Evolutionary conservation across 2,888 invertebrate species (phyloP).

Genomic region (Frankliniella fusca): DNA sequence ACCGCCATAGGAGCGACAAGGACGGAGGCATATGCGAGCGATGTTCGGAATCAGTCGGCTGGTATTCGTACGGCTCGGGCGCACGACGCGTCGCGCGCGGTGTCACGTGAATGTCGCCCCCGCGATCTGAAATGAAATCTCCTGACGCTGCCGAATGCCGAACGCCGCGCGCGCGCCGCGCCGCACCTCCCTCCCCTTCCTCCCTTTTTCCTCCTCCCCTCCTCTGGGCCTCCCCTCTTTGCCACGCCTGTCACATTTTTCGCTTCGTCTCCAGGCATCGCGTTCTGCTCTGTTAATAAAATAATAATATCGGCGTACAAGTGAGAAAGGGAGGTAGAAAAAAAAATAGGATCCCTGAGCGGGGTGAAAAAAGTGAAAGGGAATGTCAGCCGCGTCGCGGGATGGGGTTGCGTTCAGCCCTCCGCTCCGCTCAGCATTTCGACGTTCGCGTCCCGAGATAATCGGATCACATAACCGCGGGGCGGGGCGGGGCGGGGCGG

Average conservation of each 20-base stretch:
- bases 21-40: no score
- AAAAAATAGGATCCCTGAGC: background rate
- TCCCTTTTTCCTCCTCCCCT: background rate
- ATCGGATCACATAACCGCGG: no score
- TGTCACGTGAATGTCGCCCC: background rate
- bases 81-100: background rate
- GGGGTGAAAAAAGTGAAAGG: background rate
- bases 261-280: no score
- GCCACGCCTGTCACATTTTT: background rate
- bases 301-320: background rate
- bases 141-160: background rate
- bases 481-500: no score
- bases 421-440: no score
- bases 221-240: background rate
- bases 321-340: background rate
- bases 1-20: no score
- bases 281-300: background rate
- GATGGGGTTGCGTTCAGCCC: no score
- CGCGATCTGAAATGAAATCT: slow-evolving; percentile 25
- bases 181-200: background rate
- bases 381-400: no score
- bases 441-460: no score
- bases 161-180: background rate
- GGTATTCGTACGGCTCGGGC: background rate
- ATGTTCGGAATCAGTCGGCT: no score